Conservation (phyloP, 2,888 invertebrate genomes). For the Ephialtes manifestator region DNA sequence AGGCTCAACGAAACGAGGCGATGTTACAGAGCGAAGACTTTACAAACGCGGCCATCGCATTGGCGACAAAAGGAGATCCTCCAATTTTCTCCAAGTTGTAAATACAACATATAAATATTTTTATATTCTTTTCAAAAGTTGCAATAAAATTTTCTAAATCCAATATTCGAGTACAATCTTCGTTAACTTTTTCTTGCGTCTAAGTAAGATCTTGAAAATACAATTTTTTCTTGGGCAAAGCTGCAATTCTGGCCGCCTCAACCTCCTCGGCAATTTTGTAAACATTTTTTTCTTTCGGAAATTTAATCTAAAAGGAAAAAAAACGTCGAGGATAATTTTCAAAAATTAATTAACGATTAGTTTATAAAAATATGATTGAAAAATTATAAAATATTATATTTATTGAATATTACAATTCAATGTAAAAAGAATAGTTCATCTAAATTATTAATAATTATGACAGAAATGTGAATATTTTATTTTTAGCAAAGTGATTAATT, state of each 20-base stretch:
- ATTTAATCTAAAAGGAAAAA: constrained; percentile 74
- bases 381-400: too few relatives aligned
- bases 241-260: constrained; percentile 71
- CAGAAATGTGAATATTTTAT: too few relatives aligned
- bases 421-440: too few relatives aligned
- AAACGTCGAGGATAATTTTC: not conserved
- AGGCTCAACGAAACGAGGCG: constrained; percentile 94
- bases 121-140: constrained; percentile 1
- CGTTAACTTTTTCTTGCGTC: not conserved
- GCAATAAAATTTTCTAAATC: not conserved
- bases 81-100: constrained; percentile 94
- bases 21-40: constrained; percentile 97
- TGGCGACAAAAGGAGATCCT: constrained; percentile 90
- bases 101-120: too few relatives aligned
- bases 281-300: constrained; percentile 76
- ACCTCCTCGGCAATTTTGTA: constrained; percentile 76
- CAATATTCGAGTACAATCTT: not conserved
- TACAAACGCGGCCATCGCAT: constrained; percentile 92
- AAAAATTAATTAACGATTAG: not conserved
- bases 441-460: too few relatives aligned
- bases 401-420: too few relatives aligned
- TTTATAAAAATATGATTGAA: too few relatives aligned
- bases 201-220: constrained; percentile 60
- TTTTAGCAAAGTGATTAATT: too few relatives aligned
- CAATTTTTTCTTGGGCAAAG: constrained; percentile 71